Evolutionary conservation across 2,113 vertebrate species (phyloP).

Genomic region (Anoura caudifer): DNA sequence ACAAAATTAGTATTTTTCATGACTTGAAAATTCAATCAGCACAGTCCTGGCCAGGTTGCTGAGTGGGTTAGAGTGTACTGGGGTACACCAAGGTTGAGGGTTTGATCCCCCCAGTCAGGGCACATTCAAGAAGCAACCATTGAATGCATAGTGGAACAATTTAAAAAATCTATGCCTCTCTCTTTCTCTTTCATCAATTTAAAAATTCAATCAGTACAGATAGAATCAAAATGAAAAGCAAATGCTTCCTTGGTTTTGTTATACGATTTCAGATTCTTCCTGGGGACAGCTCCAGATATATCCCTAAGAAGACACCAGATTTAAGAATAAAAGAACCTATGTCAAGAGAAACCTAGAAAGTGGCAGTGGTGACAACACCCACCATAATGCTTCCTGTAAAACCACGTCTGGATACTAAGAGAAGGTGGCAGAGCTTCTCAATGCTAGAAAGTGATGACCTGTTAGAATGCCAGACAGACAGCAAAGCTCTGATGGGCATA

Average conservation of each 20-base stretch:
- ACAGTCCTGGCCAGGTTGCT: too few species aligned
- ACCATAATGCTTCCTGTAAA: not conserved
- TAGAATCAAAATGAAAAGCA: slow-evolving; percentile 22
- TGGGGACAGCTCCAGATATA: not conserved
- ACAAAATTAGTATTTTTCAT: not conserved
- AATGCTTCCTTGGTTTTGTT: slow-evolving; percentile 26
- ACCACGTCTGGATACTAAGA: not conserved
- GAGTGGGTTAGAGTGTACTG: too few species aligned
- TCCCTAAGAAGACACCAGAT: not conserved
- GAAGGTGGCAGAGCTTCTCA: not conserved
- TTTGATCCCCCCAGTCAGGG: too few species aligned
- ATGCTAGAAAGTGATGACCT: not conserved
- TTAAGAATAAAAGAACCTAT: not conserved
- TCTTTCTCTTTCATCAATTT: not conserved
- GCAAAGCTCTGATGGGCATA: not conserved
- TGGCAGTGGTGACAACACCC: not conserved
- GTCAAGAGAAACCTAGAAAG: not conserved
- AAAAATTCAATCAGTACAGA: not conserved
- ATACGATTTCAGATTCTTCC: not conserved
- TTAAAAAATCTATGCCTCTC: too few species aligned
- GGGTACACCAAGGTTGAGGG: too few species aligned
- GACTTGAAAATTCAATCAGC: not conserved
- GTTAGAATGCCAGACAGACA: not conserved
- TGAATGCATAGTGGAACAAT: too few species aligned
- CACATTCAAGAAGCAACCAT: too few species aligned